These are phyloP conservation scores for Cheumatopsyche charites DNA, from an alignment of 1,140 invertebrate species.

Conservation along the genomic window DNA sequence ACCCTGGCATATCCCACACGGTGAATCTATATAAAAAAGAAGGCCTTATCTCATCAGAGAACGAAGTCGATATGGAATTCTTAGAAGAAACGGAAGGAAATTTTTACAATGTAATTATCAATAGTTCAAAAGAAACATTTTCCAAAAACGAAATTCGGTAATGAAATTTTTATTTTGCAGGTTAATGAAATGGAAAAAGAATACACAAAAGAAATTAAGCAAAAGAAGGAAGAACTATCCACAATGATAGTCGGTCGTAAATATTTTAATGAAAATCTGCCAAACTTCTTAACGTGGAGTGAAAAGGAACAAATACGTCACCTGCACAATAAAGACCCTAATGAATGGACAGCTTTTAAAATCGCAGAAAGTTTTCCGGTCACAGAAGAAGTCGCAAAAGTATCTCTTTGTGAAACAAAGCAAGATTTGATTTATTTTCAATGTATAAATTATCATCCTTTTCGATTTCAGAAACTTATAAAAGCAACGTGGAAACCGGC, in stretches of 20 bases:
- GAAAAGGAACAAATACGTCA: conserved; percentile 83
- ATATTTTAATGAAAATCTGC: conserved; percentile 73
- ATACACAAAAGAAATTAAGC: conserved; percentile 54
- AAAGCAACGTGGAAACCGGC: conserved; percentile 68
- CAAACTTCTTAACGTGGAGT: conserved; percentile 79
- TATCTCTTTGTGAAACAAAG: conserved; percentile 48
- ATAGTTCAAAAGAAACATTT: too few species aligned
- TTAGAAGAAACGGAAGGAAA: not conserved
- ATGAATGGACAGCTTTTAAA: conserved; percentile 74
- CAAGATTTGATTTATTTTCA: not conserved
- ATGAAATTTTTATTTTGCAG: conserved; percentile 13
- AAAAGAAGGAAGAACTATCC: conserved; percentile 58
- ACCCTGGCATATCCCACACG: not conserved
- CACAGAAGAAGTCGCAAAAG: conserved; percentile 64
- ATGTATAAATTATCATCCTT: conserved; percentile 18
- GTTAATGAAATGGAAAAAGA: conserved; percentile 53
- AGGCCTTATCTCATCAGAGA: not conserved
- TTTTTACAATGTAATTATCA: too few species aligned
- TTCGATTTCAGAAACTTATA: conserved; percentile 64
- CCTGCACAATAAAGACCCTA: conserved; percentile 69
- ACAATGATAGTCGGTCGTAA: conserved; percentile 71
- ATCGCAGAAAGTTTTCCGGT: conserved; percentile 82
- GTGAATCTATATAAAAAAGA: not conserved
- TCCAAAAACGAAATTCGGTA: too few species aligned
- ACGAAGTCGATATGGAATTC: not conserved